Evolutionary conservation across 2,113 vertebrate genomes (phyloP), one percentile per base, ranked within the genome.

Genomic region (Gnathonemus echidnorhynchus): DNA sequence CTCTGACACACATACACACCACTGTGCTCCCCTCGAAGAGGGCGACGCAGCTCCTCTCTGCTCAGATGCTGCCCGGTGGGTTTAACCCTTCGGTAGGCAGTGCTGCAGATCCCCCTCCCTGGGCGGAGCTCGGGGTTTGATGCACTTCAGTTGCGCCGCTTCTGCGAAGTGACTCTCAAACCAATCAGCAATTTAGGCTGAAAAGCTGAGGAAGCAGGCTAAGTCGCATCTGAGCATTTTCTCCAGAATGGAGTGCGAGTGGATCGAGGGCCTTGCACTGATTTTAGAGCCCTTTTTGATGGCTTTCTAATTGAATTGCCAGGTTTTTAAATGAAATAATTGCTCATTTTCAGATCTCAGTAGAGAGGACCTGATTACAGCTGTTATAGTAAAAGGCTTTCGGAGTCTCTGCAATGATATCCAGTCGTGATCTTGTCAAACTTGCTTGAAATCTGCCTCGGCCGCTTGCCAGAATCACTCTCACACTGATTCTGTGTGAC

Each of bases 161-260:
- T 87, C 86, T 21, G 56, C 8, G 91, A 86, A 87, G 91, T 90
- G 91, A 91, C 91, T 90, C 91, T 92, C 90, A 92, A 91, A 91
- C 92, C 89, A 88, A 91, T 93, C 88, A 84, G 87, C 90, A 27
- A 87, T 90, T 93, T 90, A 90, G 87, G 56, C 91, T 93, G 19
- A 92, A 94, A 94, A 90, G 62, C 84, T 85, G 49, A 86, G 85
- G 80, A 66, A 45, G 45, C 52, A 86, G 85, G 45, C 42, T 48
- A 77, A 89, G 88, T 53, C 80, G 39, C 74, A 27, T 89, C 88
- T 93, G 66, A 70, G 49, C 74, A 50, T 45, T 15, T 85, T 84
- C 5, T 49, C 24, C 49, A 1, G 53, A 10, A 90, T 58, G 88
- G 46, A 83, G 48, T 66, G 74, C 35, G 39, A 50, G 39, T n/a